A percentile compares a stretch with the other conserved stretches of the same genome.
Conservation (phyloP, 2,888 invertebrate genomes). For the Agapetus fuscipes region DNA sequence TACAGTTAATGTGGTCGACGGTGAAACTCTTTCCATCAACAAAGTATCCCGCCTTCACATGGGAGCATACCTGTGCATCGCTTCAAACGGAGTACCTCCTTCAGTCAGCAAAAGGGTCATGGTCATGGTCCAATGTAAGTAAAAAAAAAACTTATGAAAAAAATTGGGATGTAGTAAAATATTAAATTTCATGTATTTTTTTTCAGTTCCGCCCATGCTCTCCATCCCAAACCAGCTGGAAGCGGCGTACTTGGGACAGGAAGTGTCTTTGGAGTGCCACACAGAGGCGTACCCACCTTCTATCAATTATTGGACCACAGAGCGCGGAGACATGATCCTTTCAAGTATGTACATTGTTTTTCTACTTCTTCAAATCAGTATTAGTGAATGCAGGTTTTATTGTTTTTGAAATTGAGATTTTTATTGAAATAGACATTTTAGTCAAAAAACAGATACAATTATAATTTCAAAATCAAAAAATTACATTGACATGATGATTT, state of each 20-base stretch:
- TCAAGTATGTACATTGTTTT: slow-evolving; percentile 70
- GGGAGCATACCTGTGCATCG: slow-evolving; percentile 89
- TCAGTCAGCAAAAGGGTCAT: slow-evolving; percentile 79
- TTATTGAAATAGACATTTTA: too few species aligned
- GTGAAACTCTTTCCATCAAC: slow-evolving; percentile 75
- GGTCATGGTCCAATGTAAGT: slow-evolving; percentile 77
- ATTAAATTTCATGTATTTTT: too few species aligned
- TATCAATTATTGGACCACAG: slow-evolving; percentile 92
- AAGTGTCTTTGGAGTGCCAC: slow-evolving; percentile 81
- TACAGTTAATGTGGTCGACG: slow-evolving; percentile 80
- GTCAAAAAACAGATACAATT: too few species aligned
- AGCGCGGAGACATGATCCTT: slow-evolving; percentile 86
- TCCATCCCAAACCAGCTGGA: slow-evolving; percentile 89
- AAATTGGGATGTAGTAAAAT: neutral
- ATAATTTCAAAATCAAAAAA: too few species aligned
- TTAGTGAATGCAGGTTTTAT: too few species aligned
- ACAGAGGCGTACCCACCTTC: slow-evolving; percentile 89
- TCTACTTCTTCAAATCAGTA: too few species aligned
- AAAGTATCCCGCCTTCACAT: slow-evolving; percentile 87
- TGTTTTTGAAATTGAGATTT: too few species aligned
- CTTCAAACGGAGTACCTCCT: slow-evolving; percentile 86
- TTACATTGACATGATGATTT: too few species aligned
- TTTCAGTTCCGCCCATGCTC: slow-evolving; percentile 84
- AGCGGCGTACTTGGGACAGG: slow-evolving; percentile 81
- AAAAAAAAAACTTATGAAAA: neutral